Base-by-base conservation (phyloP, 1,140 invertebrate species). In the Hylyphantes graminicola region DNA sequence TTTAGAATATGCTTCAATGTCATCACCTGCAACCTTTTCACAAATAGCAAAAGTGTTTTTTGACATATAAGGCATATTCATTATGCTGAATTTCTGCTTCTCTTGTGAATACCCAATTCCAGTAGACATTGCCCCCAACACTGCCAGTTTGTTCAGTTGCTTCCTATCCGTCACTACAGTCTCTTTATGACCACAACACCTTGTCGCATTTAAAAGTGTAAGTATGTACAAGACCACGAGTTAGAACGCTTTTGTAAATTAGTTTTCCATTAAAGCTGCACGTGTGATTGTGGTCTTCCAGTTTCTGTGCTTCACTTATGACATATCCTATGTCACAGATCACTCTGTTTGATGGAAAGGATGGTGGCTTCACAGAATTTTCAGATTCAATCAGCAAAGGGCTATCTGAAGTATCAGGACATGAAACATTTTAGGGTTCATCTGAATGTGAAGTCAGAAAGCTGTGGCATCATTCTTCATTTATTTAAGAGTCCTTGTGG, bases 301-400 rank as follows among this genome's bases (percentile, higher is more conserved):
- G 35, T 35, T 48, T 12, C 6, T 48, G 9, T 6, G 67, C 35
- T 51, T 70, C 13, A 12, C n/a, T 35, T 51, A 70, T 70, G 8
- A 70, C 67, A 51, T 13, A 68, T 21, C 21, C 65, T n/a, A 68
- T 10, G 35, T 68, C 35, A 48, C 67, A 68, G 35, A 70, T 53
- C 8, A 53, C 0, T 70, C 67, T 53, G 35, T 5, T 5, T 35
- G 35, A 35, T 35, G 35, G 35, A 5, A 35, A 35, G 35, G 35
- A 35, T 35, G 35, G 35, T 35, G 35, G 35, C 35, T 1, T 35
- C 35, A 35, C 35, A 35, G 35, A 35, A 35, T 35, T 35, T 35
- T 35, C 35, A 35, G 35, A 35, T 35, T 35, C 35, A 35, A 35
- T 35, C 35, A 35, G 35, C 35, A 35, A 35, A 35, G 35, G 35